Conservation (phyloP, 2,113 vertebrate genomes). For the Struthio camelus region DNA sequence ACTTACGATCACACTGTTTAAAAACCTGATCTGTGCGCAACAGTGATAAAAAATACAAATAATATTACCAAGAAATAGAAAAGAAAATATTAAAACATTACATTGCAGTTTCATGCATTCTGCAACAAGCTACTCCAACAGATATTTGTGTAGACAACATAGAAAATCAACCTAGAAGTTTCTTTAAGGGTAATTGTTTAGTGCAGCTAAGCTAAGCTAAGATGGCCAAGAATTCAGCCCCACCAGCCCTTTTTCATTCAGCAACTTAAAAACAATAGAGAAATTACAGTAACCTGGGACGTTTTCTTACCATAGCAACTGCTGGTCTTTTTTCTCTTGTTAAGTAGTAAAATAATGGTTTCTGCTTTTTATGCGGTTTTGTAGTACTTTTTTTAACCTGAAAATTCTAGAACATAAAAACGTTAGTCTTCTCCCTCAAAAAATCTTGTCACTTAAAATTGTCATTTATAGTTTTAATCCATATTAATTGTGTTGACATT, state of each 20-base stretch:
- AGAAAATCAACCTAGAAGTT: background rate
- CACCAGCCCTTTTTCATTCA: background rate
- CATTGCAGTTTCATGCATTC: background rate
- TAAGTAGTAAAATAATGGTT: background rate
- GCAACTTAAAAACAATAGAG: background rate
- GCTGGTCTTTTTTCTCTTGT: background rate
- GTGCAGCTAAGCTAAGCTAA: background rate
- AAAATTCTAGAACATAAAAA: slow-evolving; percentile 13
- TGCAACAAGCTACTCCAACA: background rate
- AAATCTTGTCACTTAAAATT: background rate
- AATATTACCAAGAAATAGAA: background rate
- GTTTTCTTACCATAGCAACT: slow-evolving; percentile 9
- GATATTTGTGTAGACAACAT: background rate
- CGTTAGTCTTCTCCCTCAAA: background rate
- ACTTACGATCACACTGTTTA: background rate
- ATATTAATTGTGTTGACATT: background rate
- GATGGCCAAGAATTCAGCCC: background rate
- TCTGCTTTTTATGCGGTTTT: slow-evolving; percentile 3
- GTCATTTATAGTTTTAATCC: background rate
- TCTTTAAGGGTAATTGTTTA: background rate
- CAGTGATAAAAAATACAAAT: background rate
- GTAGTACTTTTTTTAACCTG: background rate
- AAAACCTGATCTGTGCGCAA: background rate
- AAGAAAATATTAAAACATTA: background rate
- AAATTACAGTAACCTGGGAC: background rate